Conservation (phyloP, 2,888 invertebrate genomes). For the Taphrorychus bicolor region DNA sequence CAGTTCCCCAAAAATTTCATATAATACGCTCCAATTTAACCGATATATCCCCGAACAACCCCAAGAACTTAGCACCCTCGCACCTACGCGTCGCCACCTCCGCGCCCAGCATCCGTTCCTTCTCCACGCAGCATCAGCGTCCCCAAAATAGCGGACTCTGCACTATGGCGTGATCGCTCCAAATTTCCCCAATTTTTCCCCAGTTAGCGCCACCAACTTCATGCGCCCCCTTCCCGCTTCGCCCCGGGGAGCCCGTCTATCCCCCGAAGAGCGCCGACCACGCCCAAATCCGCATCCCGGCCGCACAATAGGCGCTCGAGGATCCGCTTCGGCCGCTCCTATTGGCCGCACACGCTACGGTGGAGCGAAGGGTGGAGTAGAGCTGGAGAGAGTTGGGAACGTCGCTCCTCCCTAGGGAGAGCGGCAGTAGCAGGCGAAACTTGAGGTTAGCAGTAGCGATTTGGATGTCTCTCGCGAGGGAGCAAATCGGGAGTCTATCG, state of each 20-base stretch:
- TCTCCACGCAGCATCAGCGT: constrained; percentile 11
- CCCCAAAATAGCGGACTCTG: constrained; percentile 33
- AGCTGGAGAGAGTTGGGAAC: constrained; percentile 53
- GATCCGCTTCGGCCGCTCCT: constrained; percentile 9
- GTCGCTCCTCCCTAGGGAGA: constrained; percentile 65
- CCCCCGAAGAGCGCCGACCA: constrained; percentile 42
- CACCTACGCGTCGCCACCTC: constrained; percentile 37
- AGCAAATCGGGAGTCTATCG: constrained; percentile 49
- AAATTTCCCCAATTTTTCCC: constrained; percentile 25
- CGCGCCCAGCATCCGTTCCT: constrained; percentile 15
- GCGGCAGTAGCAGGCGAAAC: constrained; percentile 49
- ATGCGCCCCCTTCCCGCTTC: constrained; percentile 40
- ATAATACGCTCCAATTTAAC: no score
- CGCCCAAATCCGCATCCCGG: constrained; percentile 55
- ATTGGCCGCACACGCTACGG: constrained; percentile 17
- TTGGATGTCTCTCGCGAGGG: constrained; percentile 52
- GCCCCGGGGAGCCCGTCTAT: constrained; percentile 47
- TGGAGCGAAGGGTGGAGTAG: constrained; percentile 42
- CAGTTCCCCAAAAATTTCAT: no score
- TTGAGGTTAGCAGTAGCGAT: constrained; percentile 57
- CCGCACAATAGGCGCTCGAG: constrained; percentile 19
- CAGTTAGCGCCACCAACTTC: constrained; percentile 40
- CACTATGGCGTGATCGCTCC: constrained; percentile 25
- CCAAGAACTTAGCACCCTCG: constrained; percentile 21
- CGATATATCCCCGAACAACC: constrained; percentile 6